Evolutionary conservation across 2,888 invertebrate genomes (phyloP), one percentile per base, ranked within the genome.

Genomic region (Netelia melanura): DNA sequence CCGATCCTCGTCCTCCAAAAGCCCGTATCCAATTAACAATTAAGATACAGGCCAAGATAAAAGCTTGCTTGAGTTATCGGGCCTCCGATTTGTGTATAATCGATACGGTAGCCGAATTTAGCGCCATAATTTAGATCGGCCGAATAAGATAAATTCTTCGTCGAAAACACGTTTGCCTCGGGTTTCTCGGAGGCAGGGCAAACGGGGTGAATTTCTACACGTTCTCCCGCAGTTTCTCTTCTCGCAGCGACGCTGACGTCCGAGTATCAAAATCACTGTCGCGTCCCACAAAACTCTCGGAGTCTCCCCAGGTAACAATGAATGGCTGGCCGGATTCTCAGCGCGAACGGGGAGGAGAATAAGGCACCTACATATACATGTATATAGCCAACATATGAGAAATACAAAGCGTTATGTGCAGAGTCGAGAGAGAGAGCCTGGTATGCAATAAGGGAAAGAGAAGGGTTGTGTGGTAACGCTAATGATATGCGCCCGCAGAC

Each of bases 71-170:
- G 72, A 62, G 61, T 75, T 72, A 71, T 11, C 54, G 72, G 65
- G 72, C 56, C 61, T 84, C 78, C 86, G 88, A 91, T 91, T 91
- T 90, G 90, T 89, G 86, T 89, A 88, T 87, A 90, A 91, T 90
- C 90, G 90, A 91, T 91, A 87, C 30, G 43, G 61, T 79, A 61
- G 21, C 87, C 78, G 80, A 91, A 91, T 90, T 90, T 90, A 91
- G 89, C 88, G 86, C 88, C 89, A 91, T 90, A 89, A 90, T 91
- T 91, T 90, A 91, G 91, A 91, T 90, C 83, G 84, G 86, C 86
- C 77, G 86, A 30, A 78, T 85, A 62, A 89, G 91, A 91, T 91
- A 88, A 83, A 71, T 71, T 48, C 54, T 44, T 48, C 54, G 52
- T 54, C 48, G 17, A 64, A 21, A 58, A 64, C 48, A 21, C 58